Base-by-base conservation (phyloP, 2,113 vertebrate genomes). In the Aviceda subcristata region DNA sequence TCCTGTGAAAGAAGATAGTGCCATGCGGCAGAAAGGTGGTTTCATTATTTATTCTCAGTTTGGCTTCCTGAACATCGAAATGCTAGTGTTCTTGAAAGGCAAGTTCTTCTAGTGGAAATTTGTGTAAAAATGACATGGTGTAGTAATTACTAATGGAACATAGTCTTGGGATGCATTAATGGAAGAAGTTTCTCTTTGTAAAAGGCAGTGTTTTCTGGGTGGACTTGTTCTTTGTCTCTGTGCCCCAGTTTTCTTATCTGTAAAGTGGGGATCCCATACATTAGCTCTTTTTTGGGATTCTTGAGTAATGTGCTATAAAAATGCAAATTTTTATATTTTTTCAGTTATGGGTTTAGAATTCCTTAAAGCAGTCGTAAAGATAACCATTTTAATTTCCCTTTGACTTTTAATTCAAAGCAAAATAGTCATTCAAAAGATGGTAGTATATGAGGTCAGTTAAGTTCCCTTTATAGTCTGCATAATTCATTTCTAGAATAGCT, bases 401-500 rank as follows among this genome's bases (percentile, higher is more conserved):
- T 94, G 80, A 68, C 71, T 97, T 94, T 89, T 79, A 82, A 95
- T 90, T 91, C 55, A 90, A 92, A 94, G 73, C 57, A 94, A 95
- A 95, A 73, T 46, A 89, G 39, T 82, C 0, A 79, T 91, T 95
- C 84, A 78, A 45, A 81, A 86, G 45, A 55, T 67, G 68, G 32
- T 53, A 51, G 76, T 60, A 7, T 84, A 68, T 86, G 62, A 85
- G 91, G 57, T 93, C 72, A 81, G 38, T 86, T 94, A 87, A 89
- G 29, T 91, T 97, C 90, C 73, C 64, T 85, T 53, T 93, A 63
- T 91, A 86, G 81, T 78, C 73, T 96, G 79, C 68, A 66, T 94
- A 95, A 97, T 92, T 96, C 72, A 89, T 96, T 90, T 83, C 62
- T 76, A 84, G 96, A 86, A 72, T 69, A 94, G 69, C 67, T 90